A percentile compares a stretch with the other conserved stretches of the same genome.
Evolutionary conservation across 1,140 invertebrate genomes (phyloP).

Genomic region (Tetranychus cinnabarinus): DNA sequence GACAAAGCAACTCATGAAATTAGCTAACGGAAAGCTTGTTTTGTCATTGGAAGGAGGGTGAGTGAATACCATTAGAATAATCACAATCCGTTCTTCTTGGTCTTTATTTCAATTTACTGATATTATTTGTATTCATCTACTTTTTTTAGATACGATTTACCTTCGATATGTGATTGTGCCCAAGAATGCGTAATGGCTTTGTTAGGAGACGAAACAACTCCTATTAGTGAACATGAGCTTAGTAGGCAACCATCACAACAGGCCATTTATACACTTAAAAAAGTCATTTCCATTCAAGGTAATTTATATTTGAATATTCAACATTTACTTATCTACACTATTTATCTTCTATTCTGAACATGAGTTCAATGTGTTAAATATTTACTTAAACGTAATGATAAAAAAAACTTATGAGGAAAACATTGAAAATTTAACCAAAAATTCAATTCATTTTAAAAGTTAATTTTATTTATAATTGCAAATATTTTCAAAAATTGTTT

Average conservation of each 20-base stretch:
- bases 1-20: constrained; percentile 71
- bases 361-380: too few relatives aligned
- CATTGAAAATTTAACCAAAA: too few relatives aligned
- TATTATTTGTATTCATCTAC: background rate
- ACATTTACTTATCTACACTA: background rate
- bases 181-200: constrained; percentile 80
- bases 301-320: constrained; percentile 7
- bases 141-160: constrained; percentile 58
- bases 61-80: background rate
- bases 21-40: constrained; percentile 61
- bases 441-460: too few relatives aligned
- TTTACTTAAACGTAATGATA: too few relatives aligned
- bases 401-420: too few relatives aligned
- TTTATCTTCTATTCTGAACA: too few relatives aligned
- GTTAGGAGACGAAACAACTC: constrained; percentile 52
- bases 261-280: constrained; percentile 62
- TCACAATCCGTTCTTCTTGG: background rate
- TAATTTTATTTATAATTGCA: too few relatives aligned
- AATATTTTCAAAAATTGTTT: too few relatives aligned
- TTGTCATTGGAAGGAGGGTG: constrained; percentile 21
- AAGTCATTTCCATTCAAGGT: constrained; percentile 65
- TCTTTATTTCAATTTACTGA: background rate
- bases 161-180: constrained; percentile 88
- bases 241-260: constrained; percentile 49
- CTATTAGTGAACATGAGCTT: constrained; percentile 51